phyloP scores from a whole-genome alignment of 2,888 invertebrate species.

The Drosophila eohydei region DNA sequence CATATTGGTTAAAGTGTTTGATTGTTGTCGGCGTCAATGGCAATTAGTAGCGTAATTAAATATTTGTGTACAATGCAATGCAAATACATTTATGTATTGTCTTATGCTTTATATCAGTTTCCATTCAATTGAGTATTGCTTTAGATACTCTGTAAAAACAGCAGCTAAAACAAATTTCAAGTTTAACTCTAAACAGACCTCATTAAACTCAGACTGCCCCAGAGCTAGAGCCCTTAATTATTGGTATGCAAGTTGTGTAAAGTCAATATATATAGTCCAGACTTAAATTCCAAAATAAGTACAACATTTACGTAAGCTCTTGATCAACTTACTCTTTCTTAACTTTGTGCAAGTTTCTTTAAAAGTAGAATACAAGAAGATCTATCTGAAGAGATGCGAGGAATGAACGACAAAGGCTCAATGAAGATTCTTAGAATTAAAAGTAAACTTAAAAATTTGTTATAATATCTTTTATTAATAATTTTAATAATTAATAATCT shows the following conservation, averaged over 20 bases:
- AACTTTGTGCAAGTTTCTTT: neutral
- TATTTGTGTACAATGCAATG: conserved; percentile 60
- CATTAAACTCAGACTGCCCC: neutral
- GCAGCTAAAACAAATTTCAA: neutral
- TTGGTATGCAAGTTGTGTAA: neutral
- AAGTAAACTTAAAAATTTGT: neutral
- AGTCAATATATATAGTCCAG: neutral
- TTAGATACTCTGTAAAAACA: conserved; percentile 27
- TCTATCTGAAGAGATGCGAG: neutral
- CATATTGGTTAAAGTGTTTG: conserved; percentile 25
- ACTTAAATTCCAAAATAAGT: too few relatives aligned
- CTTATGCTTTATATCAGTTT: conserved; percentile 22
- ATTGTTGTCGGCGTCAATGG: conserved; percentile 50
- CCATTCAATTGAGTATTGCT: conserved; percentile 23
- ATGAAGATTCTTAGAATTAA: neutral
- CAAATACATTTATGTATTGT: conserved; percentile 33
- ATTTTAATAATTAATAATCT: too few relatives aligned
- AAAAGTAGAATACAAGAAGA: neutral
- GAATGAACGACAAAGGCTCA: too few relatives aligned
- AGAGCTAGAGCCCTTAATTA: neutral
- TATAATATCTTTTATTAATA: neutral
- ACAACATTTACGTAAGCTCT: too few relatives aligned
- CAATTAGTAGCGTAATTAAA: conserved; percentile 79
- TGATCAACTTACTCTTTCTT: neutral
- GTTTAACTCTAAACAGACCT: neutral